Conservation (phyloP, 2,888 invertebrate species). For the Cephus sareptanus region DNA sequence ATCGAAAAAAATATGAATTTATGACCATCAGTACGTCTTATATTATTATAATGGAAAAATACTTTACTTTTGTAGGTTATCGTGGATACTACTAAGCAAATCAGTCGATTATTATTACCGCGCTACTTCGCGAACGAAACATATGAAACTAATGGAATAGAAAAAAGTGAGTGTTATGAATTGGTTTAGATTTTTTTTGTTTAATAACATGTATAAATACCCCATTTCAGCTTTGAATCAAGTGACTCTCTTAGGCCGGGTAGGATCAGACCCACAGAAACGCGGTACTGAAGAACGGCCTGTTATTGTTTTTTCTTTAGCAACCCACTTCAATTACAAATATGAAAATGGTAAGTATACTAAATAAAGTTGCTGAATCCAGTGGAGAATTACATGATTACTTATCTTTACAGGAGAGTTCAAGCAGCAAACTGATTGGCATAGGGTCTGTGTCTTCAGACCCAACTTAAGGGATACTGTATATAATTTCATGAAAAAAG, state of each 20-base stretch:
- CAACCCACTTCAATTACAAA: constrained; percentile 89
- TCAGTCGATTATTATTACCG: not conserved
- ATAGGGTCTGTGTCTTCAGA: constrained; percentile 87
- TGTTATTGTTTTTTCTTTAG: constrained; percentile 88
- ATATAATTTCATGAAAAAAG: constrained; percentile 84
- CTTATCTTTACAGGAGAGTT: constrained; percentile 75
- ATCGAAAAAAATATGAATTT: not conserved
- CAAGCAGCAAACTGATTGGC: constrained; percentile 92
- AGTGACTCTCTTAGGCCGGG: constrained; percentile 86
- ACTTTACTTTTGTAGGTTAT: not conserved
- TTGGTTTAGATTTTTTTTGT: not conserved
- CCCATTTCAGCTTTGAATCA: constrained; percentile 78
- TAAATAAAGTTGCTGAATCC: not conserved
- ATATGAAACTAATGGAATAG: not conserved
- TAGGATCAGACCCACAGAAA: constrained; percentile 89
- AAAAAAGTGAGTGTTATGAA: not conserved
- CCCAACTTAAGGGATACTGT: constrained; percentile 84
- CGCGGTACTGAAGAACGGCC: constrained; percentile 86
- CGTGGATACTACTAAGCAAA: not conserved
- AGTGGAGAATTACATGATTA: not conserved
- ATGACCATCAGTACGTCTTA: not conserved
- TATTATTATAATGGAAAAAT: not conserved
- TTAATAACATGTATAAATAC: not conserved
- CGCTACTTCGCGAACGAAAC: not conserved
- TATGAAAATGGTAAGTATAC: constrained; percentile 62